Percentiles rank a stretch among this genome's conserved stretches.
Conservation (phyloP, 2,888 invertebrate species). For the Tridacna gigas region DNA sequence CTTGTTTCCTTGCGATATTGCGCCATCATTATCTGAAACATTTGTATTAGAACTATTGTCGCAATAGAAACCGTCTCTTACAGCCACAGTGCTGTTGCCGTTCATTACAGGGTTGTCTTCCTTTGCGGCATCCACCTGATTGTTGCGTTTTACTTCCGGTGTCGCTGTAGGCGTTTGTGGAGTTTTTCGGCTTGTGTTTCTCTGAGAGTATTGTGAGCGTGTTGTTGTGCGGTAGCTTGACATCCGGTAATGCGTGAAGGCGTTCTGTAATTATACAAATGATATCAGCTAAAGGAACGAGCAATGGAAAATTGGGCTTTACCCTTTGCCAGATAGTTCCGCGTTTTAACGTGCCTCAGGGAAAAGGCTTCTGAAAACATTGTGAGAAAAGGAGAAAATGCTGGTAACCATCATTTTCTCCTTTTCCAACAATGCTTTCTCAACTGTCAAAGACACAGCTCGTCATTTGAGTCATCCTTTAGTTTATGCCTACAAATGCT, state of each 20-base stretch:
- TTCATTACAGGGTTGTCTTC: not conserved
- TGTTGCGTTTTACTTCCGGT: conserved; percentile 5
- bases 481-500: no score
- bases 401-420: no score
- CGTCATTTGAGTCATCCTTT: no score
- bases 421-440: no score
- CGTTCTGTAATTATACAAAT: conserved; percentile 3
- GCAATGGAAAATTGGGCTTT: no score
- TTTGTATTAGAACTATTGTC: not conserved
- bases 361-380: no score
- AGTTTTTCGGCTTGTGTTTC: not conserved
- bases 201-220: conserved; percentile 9
- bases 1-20: not conserved
- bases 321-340: no score
- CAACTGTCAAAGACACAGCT: no score
- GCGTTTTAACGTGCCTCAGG: no score
- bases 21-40: not conserved
- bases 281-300: no score
- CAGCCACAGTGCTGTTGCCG: not conserved
- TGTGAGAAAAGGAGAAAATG: no score
- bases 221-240: conserved; percentile 19
- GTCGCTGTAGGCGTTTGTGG: not conserved
- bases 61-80: not conserved
- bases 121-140: not conserved
- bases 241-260: conserved; percentile 25